These are phyloP conservation scores for Scalopus aquaticus DNA, from an alignment of 2,113 vertebrate genomes.

Conservation along the genomic window DNA sequence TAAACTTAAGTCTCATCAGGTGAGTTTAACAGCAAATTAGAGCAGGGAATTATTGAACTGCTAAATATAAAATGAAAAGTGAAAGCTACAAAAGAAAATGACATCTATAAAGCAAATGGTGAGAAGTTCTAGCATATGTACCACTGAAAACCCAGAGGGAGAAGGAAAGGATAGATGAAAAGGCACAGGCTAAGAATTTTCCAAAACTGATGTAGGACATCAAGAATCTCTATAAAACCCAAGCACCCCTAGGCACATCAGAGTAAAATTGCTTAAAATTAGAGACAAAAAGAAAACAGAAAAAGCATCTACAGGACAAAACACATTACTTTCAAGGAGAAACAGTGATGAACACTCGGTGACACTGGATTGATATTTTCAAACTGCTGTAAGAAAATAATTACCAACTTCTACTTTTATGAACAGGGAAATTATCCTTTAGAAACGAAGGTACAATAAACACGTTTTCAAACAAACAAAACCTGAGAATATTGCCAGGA, in stretches of 20 bases:
- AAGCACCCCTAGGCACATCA: not conserved
- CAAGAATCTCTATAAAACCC: not conserved
- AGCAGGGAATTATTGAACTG: not conserved
- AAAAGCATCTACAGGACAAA: not conserved
- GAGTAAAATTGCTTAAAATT: constrained; percentile 23
- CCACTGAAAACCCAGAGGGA: not conserved
- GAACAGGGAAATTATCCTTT: not conserved
- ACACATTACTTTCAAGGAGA: not conserved
- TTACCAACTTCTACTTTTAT: not conserved
- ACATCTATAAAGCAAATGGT: not conserved
- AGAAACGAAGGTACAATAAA: not conserved
- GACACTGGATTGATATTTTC: constrained; percentile 17
- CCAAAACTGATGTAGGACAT: not conserved
- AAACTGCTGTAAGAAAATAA: not conserved
- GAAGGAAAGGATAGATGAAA: not conserved
- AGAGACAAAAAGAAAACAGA: constrained; percentile 25
- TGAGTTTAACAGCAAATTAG: not conserved
- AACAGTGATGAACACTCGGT: not conserved
- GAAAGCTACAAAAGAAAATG: not conserved
- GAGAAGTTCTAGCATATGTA: not conserved
- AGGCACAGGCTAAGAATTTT: too few species aligned
- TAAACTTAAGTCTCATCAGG: not conserved
- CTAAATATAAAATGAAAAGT: not conserved
- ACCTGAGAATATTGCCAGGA: not conserved
- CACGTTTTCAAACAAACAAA: not conserved